These are phyloP conservation scores for Stomorhina lunata DNA, from an alignment of 2,888 invertebrate species.

Conservation along the genomic window DNA sequence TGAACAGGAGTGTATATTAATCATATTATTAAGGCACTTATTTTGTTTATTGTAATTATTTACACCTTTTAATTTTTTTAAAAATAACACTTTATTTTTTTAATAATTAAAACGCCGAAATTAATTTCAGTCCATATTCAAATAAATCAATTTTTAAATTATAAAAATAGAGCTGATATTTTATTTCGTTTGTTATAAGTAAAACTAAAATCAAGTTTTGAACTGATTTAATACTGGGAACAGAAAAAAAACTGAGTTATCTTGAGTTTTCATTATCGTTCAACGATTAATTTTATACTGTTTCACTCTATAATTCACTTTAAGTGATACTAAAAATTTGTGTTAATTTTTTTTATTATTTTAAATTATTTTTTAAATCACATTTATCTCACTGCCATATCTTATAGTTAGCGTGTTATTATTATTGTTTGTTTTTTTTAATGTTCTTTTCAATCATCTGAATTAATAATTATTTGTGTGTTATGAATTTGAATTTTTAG, in stretches of 20 bases:
- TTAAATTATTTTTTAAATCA: slow-evolving; percentile 21
- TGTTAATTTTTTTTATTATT: slow-evolving; percentile 5
- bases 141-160: background rate
- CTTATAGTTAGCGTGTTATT: slow-evolving; percentile 10
- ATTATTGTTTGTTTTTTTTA: slow-evolving; percentile 9
- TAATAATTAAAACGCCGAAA: background rate
- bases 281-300: too few relatives aligned
- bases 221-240: too few relatives aligned
- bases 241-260: too few relatives aligned
- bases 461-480: slow-evolving; percentile 6
- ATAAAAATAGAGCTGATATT: slow-evolving; percentile 15
- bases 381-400: slow-evolving; percentile 1
- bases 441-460: background rate
- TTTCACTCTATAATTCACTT: too few relatives aligned
- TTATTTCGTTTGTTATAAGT: background rate
- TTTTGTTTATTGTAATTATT: background rate
- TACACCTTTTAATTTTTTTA: background rate
- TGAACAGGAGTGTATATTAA: too few relatives aligned
- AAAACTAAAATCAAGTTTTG: background rate
- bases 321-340: background rate
- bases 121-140: background rate
- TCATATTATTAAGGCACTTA: too few relatives aligned
- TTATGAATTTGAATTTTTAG: slow-evolving; percentile 28
- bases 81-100: background rate
- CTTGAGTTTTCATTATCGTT: too few relatives aligned